phyloP scores from a whole-genome alignment of 2,113 vertebrate species.

The Prolemur simus region DNA sequence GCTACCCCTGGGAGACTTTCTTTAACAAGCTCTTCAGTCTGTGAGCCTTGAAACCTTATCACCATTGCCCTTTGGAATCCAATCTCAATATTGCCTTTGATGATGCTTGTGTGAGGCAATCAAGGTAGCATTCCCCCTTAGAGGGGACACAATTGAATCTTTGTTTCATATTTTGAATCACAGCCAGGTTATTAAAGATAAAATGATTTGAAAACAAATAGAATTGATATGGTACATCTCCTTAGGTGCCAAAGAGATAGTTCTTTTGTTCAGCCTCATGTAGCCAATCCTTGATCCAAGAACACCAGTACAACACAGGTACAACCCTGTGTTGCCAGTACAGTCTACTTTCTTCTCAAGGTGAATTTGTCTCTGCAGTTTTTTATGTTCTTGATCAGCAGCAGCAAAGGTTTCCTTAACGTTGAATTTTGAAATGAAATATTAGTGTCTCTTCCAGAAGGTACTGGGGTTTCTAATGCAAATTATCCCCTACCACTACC shows the following conservation, averaged over 20 bases:
- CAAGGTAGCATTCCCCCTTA: not conserved
- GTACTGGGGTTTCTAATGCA: constrained; percentile 54
- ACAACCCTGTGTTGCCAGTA: not conserved
- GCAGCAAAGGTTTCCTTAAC: constrained; percentile 43
- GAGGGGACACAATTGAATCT: not conserved
- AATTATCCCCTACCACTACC: not conserved
- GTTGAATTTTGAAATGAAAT: constrained; percentile 53
- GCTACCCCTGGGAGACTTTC: not conserved
- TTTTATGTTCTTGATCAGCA: not conserved
- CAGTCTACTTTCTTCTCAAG: not conserved
- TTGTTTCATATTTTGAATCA: not conserved
- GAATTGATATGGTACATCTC: not conserved
- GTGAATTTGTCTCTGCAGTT: not conserved
- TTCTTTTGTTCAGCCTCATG: not conserved
- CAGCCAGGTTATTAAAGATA: constrained; percentile 24
- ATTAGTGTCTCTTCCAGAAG: not conserved
- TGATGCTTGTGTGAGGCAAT: not conserved
- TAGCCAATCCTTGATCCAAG: not conserved
- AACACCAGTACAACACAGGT: not conserved
- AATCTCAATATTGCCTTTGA: not conserved
- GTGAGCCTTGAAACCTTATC: not conserved
- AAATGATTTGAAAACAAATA: constrained; percentile 41
- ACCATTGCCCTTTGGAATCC: not conserved
- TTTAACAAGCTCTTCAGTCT: not conserved
- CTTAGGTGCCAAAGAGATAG: not conserved